Evolutionary conservation across 2,113 vertebrate species (phyloP).

Genomic region (Numenius arquata): DNA sequence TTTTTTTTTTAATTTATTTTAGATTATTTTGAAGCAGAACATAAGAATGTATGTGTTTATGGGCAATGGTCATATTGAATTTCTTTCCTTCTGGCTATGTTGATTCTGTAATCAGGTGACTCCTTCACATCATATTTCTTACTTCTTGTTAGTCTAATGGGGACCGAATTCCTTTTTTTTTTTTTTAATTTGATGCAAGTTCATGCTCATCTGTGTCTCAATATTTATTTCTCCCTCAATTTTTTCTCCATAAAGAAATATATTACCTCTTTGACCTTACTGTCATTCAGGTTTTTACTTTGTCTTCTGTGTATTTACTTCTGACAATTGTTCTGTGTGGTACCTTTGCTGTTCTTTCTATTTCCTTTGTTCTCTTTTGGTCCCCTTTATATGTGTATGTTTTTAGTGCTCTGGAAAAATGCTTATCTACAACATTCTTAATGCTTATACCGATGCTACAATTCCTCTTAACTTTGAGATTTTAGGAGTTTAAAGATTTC

Average conservation of each 20-base stretch:
- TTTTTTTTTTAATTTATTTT: neutral
- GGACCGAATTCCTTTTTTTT: neutral
- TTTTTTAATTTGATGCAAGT: neutral
- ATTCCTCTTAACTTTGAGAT: neutral
- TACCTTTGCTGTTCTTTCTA: neutral
- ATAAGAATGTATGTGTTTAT: neutral
- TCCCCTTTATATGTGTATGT: neutral
- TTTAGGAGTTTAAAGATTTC: neutral
- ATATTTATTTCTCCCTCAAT: neutral
- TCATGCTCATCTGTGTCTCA: neutral
- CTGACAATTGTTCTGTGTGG: neutral
- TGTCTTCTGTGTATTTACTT: neutral
- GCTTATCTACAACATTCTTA: neutral
- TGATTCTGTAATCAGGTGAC: neutral
- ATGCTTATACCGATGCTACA: neutral
- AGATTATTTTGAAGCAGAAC: neutral
- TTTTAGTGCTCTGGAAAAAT: neutral
- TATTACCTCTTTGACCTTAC: neutral
- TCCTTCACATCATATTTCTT: neutral
- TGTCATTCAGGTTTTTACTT: neutral
- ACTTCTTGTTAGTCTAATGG: neutral
- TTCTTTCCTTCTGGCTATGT: neutral
- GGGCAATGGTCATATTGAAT: neutral
- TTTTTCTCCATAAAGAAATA: neutral
- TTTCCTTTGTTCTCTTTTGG: neutral